These are phyloP conservation scores for Hetaerina titia DNA, from an alignment of 2,888 invertebrate species.

Conservation along the genomic window DNA sequence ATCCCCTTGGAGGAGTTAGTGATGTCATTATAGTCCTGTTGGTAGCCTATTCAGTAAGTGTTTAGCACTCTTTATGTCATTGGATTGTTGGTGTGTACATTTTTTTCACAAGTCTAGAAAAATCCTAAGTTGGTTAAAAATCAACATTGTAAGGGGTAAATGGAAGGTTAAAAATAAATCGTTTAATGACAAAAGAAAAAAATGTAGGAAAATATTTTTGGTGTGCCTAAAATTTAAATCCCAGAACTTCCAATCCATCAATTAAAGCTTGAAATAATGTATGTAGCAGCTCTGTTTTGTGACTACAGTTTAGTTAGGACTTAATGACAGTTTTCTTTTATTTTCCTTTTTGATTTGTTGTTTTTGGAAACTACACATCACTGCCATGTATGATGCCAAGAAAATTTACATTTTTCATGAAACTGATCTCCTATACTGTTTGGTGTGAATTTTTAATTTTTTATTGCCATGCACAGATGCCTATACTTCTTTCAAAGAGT, in stretches of 20 bases:
- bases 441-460: neutral
- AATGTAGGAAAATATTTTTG: too few species aligned
- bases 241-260: neutral
- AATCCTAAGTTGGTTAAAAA: too few species aligned
- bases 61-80: neutral
- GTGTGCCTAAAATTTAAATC: neutral
- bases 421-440: neutral
- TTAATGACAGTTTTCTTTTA: neutral
- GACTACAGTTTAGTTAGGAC: neutral
- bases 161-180: too few species aligned
- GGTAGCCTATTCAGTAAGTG: neutral
- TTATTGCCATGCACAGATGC: neutral
- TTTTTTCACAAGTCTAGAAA: too few species aligned
- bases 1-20: neutral
- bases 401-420: neutral
- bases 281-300: neutral
- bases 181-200: too few species aligned
- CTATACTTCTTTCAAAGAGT: neutral
- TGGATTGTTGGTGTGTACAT: too few species aligned
- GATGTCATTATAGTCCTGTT: neutral
- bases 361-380: neutral
- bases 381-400: conserved; percentile 17
- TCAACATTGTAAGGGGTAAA: too few species aligned
- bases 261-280: neutral
- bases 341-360: neutral